A percentile compares a stretch with the other conserved stretches of the same genome.
phyloP scores from a whole-genome alignment of 2,113 vertebrate species.

The Dendrocopos noguchii region DNA sequence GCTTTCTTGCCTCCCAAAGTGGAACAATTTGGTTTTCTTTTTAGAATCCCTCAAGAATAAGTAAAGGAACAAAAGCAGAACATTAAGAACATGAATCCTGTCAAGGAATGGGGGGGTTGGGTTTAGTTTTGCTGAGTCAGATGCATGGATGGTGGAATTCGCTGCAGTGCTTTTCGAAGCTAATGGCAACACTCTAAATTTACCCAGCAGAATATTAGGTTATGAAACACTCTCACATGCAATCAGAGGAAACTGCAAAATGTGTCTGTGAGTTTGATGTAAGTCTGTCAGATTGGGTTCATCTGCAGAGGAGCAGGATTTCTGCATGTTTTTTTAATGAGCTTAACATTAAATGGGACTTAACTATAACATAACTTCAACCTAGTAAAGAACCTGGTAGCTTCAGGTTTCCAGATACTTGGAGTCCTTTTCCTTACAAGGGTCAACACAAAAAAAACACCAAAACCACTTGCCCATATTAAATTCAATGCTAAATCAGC shows the following conservation, averaged over 20 bases:
- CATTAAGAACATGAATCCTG: not conserved
- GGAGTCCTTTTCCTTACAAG: not conserved
- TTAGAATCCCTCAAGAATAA: not conserved
- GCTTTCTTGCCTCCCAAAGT: not conserved
- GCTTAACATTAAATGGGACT: not conserved
- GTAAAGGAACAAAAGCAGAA: not conserved
- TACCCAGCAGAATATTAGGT: not conserved
- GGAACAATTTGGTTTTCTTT: not conserved
- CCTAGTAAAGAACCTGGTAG: not conserved
- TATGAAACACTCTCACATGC: constrained; percentile 1
- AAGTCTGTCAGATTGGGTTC: constrained; percentile 10
- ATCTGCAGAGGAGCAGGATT: not conserved
- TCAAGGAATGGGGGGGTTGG: not conserved
- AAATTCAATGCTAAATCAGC: not conserved
- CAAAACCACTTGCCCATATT: not conserved
- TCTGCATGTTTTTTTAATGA: not conserved
- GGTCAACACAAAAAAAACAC: not conserved
- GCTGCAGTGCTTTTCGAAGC: not conserved
- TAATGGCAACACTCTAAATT: constrained; percentile 2
- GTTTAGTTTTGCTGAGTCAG: not conserved
- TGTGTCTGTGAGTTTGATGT: constrained; percentile 20
- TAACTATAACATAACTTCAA: not conserved
- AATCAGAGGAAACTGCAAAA: constrained; percentile 2
- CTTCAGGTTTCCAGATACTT: not conserved
- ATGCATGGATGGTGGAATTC: not conserved